A percentile compares a stretch with the other conserved stretches of the same genome.
phyloP scores from a whole-genome alignment of 2,888 invertebrate species.

The Aporophyla lueneburgensis region DNA sequence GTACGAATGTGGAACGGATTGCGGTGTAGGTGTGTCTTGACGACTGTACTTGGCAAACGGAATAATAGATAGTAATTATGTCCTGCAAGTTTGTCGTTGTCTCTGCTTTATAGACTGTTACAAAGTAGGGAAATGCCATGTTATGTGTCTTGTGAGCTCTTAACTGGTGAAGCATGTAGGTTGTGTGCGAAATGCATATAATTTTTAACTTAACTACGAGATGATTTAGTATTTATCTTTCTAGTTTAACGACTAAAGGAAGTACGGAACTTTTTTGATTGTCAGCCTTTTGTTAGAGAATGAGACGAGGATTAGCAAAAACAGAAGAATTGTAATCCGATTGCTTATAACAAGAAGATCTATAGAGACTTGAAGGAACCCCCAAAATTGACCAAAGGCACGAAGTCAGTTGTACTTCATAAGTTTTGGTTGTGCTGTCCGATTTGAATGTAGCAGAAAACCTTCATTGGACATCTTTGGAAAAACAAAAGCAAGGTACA shows the following conservation, averaged over 20 bases:
- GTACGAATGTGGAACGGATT: constrained; percentile 76
- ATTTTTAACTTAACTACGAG: constrained; percentile 47
- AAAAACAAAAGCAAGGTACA: neutral
- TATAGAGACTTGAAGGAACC: neutral
- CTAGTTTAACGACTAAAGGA: constrained; percentile 2
- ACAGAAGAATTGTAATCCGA: constrained; percentile 14
- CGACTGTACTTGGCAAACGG: constrained; percentile 61
- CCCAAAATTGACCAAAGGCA: neutral
- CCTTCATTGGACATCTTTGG: neutral
- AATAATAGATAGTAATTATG: constrained; percentile 63
- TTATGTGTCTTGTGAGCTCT: constrained; percentile 42
- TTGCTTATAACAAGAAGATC: constrained; percentile 2
- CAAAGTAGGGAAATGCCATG: constrained; percentile 54
- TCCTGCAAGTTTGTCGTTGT: constrained; percentile 54
- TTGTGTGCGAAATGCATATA: constrained; percentile 38
- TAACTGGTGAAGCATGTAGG: constrained; percentile 40
- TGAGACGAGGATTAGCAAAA: constrained; percentile 3
- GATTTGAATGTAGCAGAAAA: neutral
- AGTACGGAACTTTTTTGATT: constrained; percentile 7
- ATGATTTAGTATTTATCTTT: constrained; percentile 24
- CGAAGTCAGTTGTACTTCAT: neutral
- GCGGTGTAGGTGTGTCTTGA: constrained; percentile 73
- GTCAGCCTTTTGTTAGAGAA: neutral
- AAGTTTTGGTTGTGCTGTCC: neutral
- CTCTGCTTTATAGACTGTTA: constrained; percentile 54